These are phyloP conservation scores for Eilema depressum DNA, from an alignment of 2,888 invertebrate genomes.

Conservation along the genomic window DNA sequence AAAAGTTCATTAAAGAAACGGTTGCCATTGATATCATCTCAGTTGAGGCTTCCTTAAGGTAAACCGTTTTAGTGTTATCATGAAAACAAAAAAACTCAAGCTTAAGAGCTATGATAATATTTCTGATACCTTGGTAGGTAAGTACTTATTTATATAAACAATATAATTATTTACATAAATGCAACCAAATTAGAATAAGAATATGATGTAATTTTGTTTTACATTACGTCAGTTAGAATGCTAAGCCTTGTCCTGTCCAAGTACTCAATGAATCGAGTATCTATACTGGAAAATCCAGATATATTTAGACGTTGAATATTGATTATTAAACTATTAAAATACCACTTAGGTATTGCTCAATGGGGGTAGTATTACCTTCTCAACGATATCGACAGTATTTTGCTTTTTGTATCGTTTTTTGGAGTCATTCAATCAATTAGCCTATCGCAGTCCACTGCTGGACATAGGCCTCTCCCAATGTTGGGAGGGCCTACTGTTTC, in stretches of 20 bases:
- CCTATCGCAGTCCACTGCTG: too few relatives aligned
- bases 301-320: not conserved
- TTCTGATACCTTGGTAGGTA: not conserved
- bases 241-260: constrained; percentile 18
- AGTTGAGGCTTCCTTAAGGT: not conserved
- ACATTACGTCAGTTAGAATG: constrained; percentile 43
- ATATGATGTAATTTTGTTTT: constrained; percentile 47
- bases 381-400: too few relatives aligned
- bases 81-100: not conserved
- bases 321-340: not conserved
- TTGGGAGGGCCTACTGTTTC: too few relatives aligned
- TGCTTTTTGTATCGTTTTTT: too few relatives aligned
- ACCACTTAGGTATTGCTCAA: not conserved
- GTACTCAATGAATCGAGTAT: constrained; percentile 15
- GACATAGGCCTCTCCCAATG: too few relatives aligned
- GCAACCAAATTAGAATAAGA: constrained; percentile 18
- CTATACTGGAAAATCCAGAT: not conserved
- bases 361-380: too few relatives aligned
- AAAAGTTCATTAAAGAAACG: not conserved
- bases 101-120: not conserved
- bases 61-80: not conserved
- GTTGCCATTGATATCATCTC: not conserved
- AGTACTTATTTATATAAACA: not conserved
- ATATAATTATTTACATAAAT: not conserved
- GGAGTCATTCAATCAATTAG: too few relatives aligned